Conservation (phyloP, 2,113 vertebrate genomes). For the Ovis canadensis region DNA sequence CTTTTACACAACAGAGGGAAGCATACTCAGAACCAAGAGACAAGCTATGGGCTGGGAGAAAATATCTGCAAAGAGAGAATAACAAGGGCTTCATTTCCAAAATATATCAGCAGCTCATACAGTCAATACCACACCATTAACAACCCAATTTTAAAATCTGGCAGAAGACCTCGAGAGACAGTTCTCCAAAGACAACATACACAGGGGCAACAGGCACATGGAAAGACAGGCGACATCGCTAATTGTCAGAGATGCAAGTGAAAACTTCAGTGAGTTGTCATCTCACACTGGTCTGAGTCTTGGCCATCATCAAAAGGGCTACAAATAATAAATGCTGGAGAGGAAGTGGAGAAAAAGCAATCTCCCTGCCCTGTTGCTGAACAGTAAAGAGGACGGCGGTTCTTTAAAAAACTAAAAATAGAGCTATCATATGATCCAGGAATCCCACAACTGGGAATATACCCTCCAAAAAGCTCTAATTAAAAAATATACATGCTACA, state of each 20-base stretch:
- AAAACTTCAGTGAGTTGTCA: background rate
- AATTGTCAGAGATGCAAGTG: background rate
- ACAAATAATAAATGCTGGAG: background rate
- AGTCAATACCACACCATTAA: background rate
- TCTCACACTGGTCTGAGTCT: background rate
- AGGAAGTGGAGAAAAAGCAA: background rate
- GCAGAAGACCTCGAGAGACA: background rate
- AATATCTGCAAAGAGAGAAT: background rate
- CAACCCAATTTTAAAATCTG: background rate
- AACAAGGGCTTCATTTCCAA: background rate
- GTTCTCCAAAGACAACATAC: background rate
- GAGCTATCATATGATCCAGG: background rate
- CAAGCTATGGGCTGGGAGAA: background rate
- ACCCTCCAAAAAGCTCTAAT: background rate
- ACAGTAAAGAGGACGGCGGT: background rate
- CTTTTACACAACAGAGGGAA: background rate
- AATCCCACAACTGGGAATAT: background rate
- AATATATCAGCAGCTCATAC: background rate
- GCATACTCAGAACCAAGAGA: background rate
- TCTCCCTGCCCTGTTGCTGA: background rate
- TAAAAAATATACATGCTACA: background rate
- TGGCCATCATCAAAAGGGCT: background rate
- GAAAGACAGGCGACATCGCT: rapidly evolving
- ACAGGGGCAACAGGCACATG: background rate
- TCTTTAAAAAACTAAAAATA: background rate